Percentiles rank a stretch among this genome's conserved stretches.
phyloP scores from a whole-genome alignment of 2,113 vertebrate genomes.

The Calyptomena viridis region DNA sequence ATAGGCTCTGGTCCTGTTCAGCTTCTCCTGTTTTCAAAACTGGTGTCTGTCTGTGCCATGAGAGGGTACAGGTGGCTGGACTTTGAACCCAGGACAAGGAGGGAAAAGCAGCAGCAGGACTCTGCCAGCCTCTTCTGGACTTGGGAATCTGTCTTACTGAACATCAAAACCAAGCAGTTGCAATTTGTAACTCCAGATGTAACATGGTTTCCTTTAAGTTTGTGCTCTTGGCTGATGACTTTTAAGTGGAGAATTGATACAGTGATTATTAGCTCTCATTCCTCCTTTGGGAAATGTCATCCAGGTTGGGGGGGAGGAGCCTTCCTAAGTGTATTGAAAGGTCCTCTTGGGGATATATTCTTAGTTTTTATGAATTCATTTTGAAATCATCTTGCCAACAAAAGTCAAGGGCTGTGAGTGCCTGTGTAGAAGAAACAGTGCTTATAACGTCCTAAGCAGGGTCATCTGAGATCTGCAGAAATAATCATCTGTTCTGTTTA shows the following conservation, averaged over 20 bases:
- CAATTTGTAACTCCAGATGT: background rate
- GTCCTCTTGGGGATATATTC: background rate
- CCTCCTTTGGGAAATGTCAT: background rate
- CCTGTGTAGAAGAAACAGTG: background rate
- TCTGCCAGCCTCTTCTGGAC: background rate
- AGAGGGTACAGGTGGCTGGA: background rate
- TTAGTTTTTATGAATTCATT: background rate
- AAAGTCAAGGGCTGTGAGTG: background rate
- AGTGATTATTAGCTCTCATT: background rate
- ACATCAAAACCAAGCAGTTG: background rate
- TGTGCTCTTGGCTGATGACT: background rate
- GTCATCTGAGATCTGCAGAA: conserved; percentile 44
- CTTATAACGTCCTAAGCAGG: background rate
- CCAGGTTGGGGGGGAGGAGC: background rate
- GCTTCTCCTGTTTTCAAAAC: background rate
- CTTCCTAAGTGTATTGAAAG: background rate
- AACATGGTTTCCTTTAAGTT: background rate
- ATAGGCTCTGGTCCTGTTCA: rapidly evolving
- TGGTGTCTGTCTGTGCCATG: background rate
- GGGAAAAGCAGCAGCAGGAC: background rate
- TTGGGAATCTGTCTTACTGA: background rate
- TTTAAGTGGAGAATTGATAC: background rate
- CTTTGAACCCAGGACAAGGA: background rate
- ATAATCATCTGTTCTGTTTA: conserved; percentile 25
- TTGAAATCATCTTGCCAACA: background rate